Conservation (phyloP, 2,113 vertebrate species). For the Ptilonorhynchus violaceus region DNA sequence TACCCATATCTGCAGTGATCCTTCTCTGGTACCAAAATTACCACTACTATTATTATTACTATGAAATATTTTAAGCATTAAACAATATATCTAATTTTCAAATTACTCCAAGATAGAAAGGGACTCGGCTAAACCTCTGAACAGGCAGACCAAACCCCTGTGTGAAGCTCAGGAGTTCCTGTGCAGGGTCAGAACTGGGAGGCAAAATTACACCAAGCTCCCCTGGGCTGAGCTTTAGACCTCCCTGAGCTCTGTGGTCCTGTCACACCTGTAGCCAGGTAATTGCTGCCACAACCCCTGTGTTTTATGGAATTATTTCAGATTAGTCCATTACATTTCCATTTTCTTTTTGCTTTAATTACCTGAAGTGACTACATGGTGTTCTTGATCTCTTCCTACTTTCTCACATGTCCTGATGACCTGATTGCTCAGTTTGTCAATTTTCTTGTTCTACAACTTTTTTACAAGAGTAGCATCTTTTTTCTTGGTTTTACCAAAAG, state of each 20-base stretch:
- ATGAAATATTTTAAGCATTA: not conserved
- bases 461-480: not conserved
- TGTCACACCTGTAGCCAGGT: not conserved
- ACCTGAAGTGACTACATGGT: not conserved
- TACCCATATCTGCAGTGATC: not conserved
- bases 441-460: not conserved
- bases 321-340: not conserved
- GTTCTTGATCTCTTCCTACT: not conserved
- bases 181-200: not conserved
- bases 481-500: not conserved
- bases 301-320: not conserved
- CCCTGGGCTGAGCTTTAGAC: not conserved
- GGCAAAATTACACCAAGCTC: not conserved
- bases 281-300: not conserved
- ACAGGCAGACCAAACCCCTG: not conserved
- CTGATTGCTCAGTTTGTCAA: not conserved
- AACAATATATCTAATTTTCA: not conserved
- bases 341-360: not conserved
- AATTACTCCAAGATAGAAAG: not conserved
- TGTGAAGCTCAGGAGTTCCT: not conserved
- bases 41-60: not conserved
- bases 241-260: not conserved
- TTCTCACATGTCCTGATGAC: not conserved
- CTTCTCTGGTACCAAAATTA: not conserved
- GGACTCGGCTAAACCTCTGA: not conserved